Evolutionary conservation across 1,140 invertebrate genomes (phyloP).

Genomic region (Ganaspis sp.): DNA sequence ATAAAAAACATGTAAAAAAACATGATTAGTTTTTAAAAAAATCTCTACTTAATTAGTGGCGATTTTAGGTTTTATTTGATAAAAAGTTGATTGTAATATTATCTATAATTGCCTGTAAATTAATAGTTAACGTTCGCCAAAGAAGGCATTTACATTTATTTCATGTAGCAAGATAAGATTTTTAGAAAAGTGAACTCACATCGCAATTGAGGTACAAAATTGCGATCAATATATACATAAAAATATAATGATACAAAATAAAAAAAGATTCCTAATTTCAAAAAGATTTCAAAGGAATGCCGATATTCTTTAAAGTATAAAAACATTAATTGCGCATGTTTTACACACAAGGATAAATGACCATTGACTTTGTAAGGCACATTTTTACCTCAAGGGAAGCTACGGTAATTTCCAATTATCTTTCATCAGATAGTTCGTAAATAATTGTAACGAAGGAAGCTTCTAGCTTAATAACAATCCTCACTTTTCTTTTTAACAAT

Average conservation of each 20-base stretch:
- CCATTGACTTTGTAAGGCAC: slow-evolving; percentile 7
- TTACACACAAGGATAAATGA: slow-evolving; percentile 6
- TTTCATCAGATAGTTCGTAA: slow-evolving; percentile 5
- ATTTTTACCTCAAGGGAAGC: not conserved
- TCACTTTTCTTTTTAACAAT: not conserved
- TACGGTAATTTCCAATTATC: slow-evolving; percentile 13
- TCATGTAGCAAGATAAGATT: not conserved
- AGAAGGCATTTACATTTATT: too few relatives aligned
- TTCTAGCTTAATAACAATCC: not conserved
- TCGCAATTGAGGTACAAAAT: not conserved
- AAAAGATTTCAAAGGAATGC: slow-evolving; percentile 10
- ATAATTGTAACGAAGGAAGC: not conserved
- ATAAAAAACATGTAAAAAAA: too few relatives aligned
- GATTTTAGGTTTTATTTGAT: too few relatives aligned
- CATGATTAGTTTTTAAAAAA: too few relatives aligned
- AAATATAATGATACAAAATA: not conserved
- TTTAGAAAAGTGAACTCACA: not conserved
- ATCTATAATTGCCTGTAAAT: too few relatives aligned
- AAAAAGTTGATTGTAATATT: too few relatives aligned
- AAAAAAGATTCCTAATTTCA: slow-evolving; percentile 4
- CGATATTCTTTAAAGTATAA: slow-evolving; percentile 3
- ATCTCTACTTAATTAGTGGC: too few relatives aligned
- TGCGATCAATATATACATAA: not conserved
- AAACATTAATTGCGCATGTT: not conserved
- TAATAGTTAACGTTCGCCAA: too few relatives aligned